Percentiles rank a stretch among this genome's conserved stretches.
Conservation (phyloP, 2,888 invertebrate species). For the Drosophila affinis region DNA sequence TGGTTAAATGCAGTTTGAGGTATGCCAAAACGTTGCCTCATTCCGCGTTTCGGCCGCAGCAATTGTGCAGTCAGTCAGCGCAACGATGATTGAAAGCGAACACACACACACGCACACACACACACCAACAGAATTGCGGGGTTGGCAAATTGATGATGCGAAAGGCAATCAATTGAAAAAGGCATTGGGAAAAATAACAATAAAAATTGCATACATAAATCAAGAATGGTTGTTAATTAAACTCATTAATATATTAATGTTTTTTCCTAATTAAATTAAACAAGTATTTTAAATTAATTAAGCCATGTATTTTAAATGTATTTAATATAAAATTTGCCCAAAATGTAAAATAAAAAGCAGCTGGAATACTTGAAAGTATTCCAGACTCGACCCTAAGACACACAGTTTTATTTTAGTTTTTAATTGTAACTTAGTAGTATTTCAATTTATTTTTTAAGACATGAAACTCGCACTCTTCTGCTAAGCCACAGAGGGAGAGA, state of each 20-base stretch:
- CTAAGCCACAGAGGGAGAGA: too few relatives aligned
- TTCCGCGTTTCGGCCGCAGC: constrained; percentile 28
- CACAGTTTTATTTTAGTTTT: too few relatives aligned
- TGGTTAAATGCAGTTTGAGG: constrained; percentile 24
- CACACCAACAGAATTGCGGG: not conserved
- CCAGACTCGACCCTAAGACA: too few relatives aligned
- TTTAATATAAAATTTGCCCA: not conserved
- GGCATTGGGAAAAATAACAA: not conserved
- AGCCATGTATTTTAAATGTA: not conserved
- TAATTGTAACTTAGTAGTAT: too few relatives aligned
- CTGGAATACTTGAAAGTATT: too few relatives aligned
- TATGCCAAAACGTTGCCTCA: constrained; percentile 33
- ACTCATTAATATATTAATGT: not conserved
- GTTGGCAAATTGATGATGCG: not conserved
- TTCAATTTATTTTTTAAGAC: too few relatives aligned
- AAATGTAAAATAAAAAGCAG: not conserved
- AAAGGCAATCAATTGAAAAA: constrained; percentile 9
- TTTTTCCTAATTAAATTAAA: not conserved
- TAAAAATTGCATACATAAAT: not conserved
- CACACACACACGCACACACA: not conserved
- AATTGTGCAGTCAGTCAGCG: constrained; percentile 49
- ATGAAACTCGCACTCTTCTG: too few relatives aligned
- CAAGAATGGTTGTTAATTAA: not conserved
- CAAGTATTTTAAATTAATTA: not conserved
- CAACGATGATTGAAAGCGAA: constrained; percentile 18